A percentile compares a stretch with the other conserved stretches of the same genome.
These are phyloP conservation scores for Trinectes maculatus DNA, from an alignment of 2,113 vertebrate species.

Conservation along the genomic window DNA sequence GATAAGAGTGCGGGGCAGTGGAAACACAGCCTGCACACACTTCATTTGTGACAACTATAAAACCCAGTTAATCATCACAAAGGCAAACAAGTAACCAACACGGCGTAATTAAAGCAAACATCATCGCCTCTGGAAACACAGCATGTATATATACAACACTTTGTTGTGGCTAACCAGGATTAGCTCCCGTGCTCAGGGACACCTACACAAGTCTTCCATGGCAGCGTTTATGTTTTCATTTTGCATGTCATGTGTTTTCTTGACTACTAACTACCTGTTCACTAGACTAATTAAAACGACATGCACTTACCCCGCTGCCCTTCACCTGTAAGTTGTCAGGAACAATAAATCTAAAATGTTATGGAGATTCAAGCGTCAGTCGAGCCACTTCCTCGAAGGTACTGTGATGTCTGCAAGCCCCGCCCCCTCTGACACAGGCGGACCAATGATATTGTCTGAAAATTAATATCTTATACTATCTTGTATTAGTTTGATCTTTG, in stretches of 20 bases:
- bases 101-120: neutral
- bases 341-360: neutral
- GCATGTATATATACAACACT: no score
- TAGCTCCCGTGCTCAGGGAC: conserved; percentile 29
- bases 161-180: conserved; percentile 34
- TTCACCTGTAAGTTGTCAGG: neutral
- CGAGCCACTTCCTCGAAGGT: conserved; percentile 28
- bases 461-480: neutral
- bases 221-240: neutral
- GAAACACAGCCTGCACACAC: neutral
- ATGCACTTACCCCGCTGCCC: conserved; percentile 5
- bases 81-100: neutral
- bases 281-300: neutral
- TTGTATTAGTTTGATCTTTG: neutral
- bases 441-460: conserved; percentile 49
- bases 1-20: conserved; percentile 29
- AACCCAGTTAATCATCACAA: neutral
- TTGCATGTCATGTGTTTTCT: neutral
- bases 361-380: neutral
- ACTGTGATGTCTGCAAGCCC: neutral
- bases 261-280: neutral
- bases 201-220: conserved; percentile 11
- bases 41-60: neutral
- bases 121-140: no score
- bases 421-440: conserved; percentile 23